Evolutionary conservation across 2,797 vertebrate genomes (phyloP).

Genomic region (Kryptopterus vitreolus): DNA sequence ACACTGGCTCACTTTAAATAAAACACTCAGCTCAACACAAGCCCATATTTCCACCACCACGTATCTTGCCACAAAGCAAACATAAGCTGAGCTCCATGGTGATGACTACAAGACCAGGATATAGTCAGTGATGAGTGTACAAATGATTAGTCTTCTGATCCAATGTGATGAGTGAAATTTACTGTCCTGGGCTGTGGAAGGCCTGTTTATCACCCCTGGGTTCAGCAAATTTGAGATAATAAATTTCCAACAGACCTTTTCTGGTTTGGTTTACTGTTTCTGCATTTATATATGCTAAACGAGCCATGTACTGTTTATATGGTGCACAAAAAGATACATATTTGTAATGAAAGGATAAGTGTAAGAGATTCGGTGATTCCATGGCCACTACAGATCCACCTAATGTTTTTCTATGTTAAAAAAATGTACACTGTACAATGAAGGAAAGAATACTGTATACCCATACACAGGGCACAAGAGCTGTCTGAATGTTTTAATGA

Average conservation of each 20-base stretch:
- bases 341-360: not conserved
- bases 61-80: constrained; percentile 69
- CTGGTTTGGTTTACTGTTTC: not conserved
- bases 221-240: not conserved
- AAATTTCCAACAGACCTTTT: not conserved
- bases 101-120: constrained; percentile 25
- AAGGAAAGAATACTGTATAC: not conserved
- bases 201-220: not conserved
- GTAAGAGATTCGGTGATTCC: not conserved
- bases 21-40: constrained; percentile 69
- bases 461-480: not conserved
- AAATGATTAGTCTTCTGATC: not conserved
- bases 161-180: not conserved
- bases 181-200: not conserved
- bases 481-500: not conserved
- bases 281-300: not conserved
- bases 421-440: too few relatives aligned
- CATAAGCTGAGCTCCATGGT: constrained; percentile 62
- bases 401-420: not conserved
- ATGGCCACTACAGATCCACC: not conserved
- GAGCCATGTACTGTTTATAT: not conserved
- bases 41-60: constrained; percentile 73
- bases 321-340: not conserved
- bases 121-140: not conserved
- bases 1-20: constrained; percentile 66